Base-by-base conservation (phyloP, 1,140 invertebrate species). In the Gryllus bimaculatus region DNA sequence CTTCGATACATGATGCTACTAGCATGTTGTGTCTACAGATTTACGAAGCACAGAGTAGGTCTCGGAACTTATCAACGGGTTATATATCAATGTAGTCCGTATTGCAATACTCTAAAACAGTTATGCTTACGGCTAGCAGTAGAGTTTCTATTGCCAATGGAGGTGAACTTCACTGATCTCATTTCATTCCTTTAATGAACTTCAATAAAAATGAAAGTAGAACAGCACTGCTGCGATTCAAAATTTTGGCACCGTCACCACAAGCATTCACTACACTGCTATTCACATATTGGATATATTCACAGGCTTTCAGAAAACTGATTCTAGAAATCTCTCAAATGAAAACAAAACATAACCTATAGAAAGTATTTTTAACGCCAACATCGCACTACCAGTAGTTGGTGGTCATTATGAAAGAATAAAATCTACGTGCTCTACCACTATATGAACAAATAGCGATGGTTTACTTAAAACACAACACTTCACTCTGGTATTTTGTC, bases 1-100 rank as follows among this genome's bases (percentile, higher is more conserved):
- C 85, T 85, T 81, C 85, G 85, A 82, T 85, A 85, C 84, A 85
- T 85, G 82, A 74, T 84, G 81, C 81, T 82, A 79, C 54, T 66
- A 66, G 54, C 76, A 77, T 77, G 76, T 82, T 82, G 76, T 79
- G 81, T 79, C 54, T 66, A 10, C 54, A 66, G 54, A 13, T 13
- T 13, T 66, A 18, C 54, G 18, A 7, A 66, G 18, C 10, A 66
- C 54, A 10, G 18, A 10, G 18, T 18, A 13, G 10, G 10, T 66
- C 54, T 66, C 54, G 10, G 54, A 66, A 66, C 54, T 13, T 13
- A 66, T 13, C 10, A 18, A 66, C 10, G 26, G 10, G 10, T 66
- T 18, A 10, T 18, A 7, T 13, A 66, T 66, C 54, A 66, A 66
- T 66, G 54, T 13, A 18, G 54, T 66, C 54, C 54, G 18, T 66